Evolutionary conservation across 2,797 vertebrate genomes (phyloP).

Genomic region (Columba guinea): DNA sequence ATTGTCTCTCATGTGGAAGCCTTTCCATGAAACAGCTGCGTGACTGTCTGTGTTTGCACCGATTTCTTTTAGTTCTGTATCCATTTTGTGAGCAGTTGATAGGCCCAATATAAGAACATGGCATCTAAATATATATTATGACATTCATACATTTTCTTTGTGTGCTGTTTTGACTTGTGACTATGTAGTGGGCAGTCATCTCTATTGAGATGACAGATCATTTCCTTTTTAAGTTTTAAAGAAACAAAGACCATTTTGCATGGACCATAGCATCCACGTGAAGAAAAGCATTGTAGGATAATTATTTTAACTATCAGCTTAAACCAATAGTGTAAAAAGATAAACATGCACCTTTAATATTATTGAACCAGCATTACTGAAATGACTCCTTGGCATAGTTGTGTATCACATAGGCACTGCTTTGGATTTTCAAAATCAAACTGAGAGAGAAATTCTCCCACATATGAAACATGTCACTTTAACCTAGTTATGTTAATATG

Average conservation of each 20-base stretch:
- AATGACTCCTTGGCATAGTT: conserved; percentile 73
- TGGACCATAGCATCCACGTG: background rate
- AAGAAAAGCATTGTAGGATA: background rate
- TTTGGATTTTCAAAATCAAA: conserved; percentile 65
- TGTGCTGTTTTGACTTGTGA: background rate
- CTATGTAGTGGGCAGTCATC: background rate
- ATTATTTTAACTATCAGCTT: background rate
- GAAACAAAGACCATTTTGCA: background rate
- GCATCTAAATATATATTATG: background rate
- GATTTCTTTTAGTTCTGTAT: background rate
- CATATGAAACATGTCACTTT: background rate
- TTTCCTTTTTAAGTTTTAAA: background rate
- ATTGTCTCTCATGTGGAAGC: background rate
- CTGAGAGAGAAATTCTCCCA: conserved; percentile 34
- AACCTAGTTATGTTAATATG: conserved; percentile 25
- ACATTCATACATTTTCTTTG: background rate
- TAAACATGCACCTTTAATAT: conserved; percentile 57
- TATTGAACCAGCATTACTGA: conserved; percentile 56
- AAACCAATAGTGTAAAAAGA: conserved; percentile 18
- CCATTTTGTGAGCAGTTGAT: background rate
- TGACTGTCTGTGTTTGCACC: background rate
- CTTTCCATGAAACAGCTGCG: background rate
- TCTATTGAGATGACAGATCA: background rate
- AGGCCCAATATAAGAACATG: background rate
- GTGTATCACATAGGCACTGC: conserved; percentile 68